These are phyloP conservation scores for Pempheris klunzingeri DNA, from an alignment of 2,797 vertebrate genomes.

Conservation along the genomic window DNA sequence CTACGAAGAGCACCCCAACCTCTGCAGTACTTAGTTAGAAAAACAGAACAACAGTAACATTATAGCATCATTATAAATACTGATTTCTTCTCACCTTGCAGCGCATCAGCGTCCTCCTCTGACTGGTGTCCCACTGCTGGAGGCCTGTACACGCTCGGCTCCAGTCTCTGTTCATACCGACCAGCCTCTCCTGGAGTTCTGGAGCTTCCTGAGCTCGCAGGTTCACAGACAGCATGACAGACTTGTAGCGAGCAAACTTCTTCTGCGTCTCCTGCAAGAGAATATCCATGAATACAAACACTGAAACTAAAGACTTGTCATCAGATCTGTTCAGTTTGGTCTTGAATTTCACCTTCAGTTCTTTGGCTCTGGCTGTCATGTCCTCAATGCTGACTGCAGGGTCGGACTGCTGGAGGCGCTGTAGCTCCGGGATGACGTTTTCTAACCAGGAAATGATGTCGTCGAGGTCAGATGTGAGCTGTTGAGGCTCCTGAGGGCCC, in stretches of 20 bases:
- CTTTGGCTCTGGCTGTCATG: constrained; percentile 85
- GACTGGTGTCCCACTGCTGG: constrained; percentile 86
- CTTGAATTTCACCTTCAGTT: constrained; percentile 85
- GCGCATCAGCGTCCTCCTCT: constrained; percentile 86
- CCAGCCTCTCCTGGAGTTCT: constrained; percentile 83
- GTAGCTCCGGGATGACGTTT: constrained; percentile 85
- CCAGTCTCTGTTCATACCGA: constrained; percentile 88
- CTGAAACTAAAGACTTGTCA: rapidly evolving
- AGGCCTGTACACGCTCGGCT: constrained; percentile 78
- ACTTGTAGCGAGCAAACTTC: constrained; percentile 89
- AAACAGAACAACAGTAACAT: neutral
- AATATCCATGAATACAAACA: neutral
- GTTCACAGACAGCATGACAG: constrained; percentile 88
- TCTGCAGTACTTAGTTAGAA: neutral
- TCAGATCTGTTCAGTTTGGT: neutral
- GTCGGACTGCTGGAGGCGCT: constrained; percentile 76
- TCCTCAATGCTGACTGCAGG: constrained; percentile 76
- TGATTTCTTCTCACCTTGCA: constrained; percentile 87
- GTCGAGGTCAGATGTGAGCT: constrained; percentile 85
- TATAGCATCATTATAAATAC: neutral
- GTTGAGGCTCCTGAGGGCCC: constrained; percentile 79
- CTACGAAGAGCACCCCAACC: neutral
- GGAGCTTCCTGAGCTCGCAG: constrained; percentile 79
- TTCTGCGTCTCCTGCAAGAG: constrained; percentile 88
- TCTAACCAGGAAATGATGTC: constrained; percentile 89